Evolutionary conservation across 2,888 invertebrate species (phyloP), one percentile per base, ranked within the genome.

Genomic region (Actias luna): DNA sequence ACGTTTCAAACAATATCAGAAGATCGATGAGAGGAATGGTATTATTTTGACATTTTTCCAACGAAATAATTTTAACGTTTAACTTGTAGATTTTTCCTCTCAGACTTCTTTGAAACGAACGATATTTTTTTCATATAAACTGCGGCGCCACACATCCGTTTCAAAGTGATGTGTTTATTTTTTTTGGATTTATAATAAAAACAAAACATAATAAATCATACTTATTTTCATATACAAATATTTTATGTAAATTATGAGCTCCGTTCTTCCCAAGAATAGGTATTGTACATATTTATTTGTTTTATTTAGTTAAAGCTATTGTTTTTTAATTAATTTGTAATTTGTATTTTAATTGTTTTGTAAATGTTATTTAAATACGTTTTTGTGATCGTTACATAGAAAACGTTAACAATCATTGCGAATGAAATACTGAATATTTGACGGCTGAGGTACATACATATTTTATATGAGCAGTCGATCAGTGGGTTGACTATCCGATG

Each of bases 401-500:
- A 50, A 7, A 50, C 25, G 25, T 50, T 50, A 50, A 50, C 22
- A 50, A 12, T 12, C 29, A 29, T 27, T 59, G 27, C 27, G 7
- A 55, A 29, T 7, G n/a, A 29, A 29, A 27, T 42, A 42, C 55
- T 16, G 46, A 46, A 46, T 22, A 29, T 55, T 29, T 29, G 29
- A 59, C 25, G 52, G 25, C n/a, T 39, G 55, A 63, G 57, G 55
- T 29, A 12, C 12, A 59, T 63, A 27, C 52, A 61, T 55, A 61
- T 72, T 72, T 61, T 69, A 65, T 61, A 39, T 64, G 67, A 69
- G 71, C 16, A 55, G 16, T 29, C 27, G 29, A 29, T 72, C 69
- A 71, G 68, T 62, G 55, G 65, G 72, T 69, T 76, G 71, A 68
- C 69, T 76, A 76, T 71, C 69, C 71, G 76, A 77, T 86, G 84